phyloP scores from a whole-genome alignment of 2,888 invertebrate species.

The Psylliodes chrysocephalus region DNA sequence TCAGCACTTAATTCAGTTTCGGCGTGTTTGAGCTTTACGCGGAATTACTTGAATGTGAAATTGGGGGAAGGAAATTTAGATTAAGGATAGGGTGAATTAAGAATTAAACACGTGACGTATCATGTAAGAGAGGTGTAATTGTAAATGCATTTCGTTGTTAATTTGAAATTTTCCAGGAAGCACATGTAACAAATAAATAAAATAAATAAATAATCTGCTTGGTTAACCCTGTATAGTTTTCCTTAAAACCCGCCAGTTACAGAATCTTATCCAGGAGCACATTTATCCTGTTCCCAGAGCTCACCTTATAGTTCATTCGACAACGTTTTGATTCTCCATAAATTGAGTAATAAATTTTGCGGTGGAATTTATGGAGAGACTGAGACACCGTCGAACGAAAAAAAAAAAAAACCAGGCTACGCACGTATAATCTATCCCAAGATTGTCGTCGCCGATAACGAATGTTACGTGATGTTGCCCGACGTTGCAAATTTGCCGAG shows the following conservation, averaged over 20 bases:
- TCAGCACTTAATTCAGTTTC: slow-evolving; percentile 27
- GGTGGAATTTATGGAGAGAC: slow-evolving; percentile 45
- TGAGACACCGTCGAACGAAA: slow-evolving; percentile 31
- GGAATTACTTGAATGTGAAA: slow-evolving; percentile 11
- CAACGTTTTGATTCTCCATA: slow-evolving; percentile 51
- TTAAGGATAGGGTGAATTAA: neutral
- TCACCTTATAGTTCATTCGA: slow-evolving; percentile 51
- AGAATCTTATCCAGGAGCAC: neutral
- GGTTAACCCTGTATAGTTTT: neutral
- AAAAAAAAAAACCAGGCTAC: slow-evolving; percentile 28
- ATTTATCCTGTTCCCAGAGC: slow-evolving; percentile 30
- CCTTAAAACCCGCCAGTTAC: neutral
- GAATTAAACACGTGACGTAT: too few species aligned
- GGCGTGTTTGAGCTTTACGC: slow-evolving; percentile 1
- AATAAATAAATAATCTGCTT: too few species aligned
- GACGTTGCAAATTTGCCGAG: slow-evolving; percentile 29
- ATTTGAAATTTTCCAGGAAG: too few species aligned
- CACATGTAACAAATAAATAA: too few species aligned
- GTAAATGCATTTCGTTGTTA: too few species aligned
- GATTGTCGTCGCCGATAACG: slow-evolving; percentile 42
- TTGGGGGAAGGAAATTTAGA: neutral
- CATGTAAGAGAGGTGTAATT: too few species aligned
- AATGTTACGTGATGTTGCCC: slow-evolving; percentile 36
- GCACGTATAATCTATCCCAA: slow-evolving; percentile 32
- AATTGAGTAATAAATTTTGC: slow-evolving; percentile 54